Conservation (phyloP, 1,140 invertebrate species). For the Drosophila varians region DNA sequence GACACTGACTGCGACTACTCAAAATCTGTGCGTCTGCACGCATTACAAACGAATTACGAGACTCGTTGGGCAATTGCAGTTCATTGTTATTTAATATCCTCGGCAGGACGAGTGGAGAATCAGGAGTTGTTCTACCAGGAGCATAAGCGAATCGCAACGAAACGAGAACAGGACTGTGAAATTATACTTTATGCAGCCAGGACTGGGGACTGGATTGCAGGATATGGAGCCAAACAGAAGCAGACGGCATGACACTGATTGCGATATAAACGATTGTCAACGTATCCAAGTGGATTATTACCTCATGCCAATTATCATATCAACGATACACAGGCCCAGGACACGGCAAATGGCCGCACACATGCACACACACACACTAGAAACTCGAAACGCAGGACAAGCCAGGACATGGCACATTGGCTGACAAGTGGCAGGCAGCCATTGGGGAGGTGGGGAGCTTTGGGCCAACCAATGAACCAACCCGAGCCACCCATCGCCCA, state of each 20-base stretch:
- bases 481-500: slow-evolving; percentile 35
- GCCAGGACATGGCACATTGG: slow-evolving; percentile 50
- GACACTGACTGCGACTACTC: slow-evolving; percentile 54
- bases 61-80: slow-evolving; percentile 80
- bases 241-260: slow-evolving; percentile 79
- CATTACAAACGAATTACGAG: slow-evolving; percentile 80
- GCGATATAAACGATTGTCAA: slow-evolving; percentile 82
- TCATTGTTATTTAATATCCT: slow-evolving; percentile 81
- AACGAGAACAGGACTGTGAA: slow-evolving; percentile 50
- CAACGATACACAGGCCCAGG: slow-evolving; percentile 70
- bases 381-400: slow-evolving; percentile 32
- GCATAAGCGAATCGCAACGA: slow-evolving; percentile 6
- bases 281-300: slow-evolving; percentile 82
- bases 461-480: slow-evolving; percentile 54
- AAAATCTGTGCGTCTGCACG: slow-evolving; percentile 81
- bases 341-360: slow-evolving; percentile 32
- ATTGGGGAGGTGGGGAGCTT: slow-evolving; percentile 29
- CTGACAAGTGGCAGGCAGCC: slow-evolving; percentile 58
- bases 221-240: slow-evolving; percentile 41
- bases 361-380: slow-evolving; percentile 18
- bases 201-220: slow-evolving; percentile 56
- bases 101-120: slow-evolving; percentile 21
- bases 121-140: neutral
- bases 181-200: slow-evolving; percentile 75
- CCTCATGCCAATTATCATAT: slow-evolving; percentile 82